A percentile compares a stretch with the other conserved stretches of the same genome.
Evolutionary conservation across 1,140 invertebrate species (phyloP).

Genomic region (Penaeus japonicus): DNA sequence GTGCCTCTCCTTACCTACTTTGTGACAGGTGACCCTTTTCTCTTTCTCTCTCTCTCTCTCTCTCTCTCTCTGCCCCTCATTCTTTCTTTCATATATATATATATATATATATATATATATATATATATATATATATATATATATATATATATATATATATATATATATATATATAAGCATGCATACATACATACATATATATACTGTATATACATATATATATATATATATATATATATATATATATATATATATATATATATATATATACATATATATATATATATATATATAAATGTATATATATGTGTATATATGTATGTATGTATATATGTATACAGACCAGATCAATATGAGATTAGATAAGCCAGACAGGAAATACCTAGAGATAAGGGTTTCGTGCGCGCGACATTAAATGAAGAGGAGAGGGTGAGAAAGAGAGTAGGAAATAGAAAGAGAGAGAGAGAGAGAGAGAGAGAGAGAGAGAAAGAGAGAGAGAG

Average conservation of each 20-base stretch:
- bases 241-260: not conserved
- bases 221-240: not conserved
- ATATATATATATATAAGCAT: not conserved
- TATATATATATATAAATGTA: not conserved
- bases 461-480: too few relatives aligned
- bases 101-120: not conserved
- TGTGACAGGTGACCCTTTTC: too few relatives aligned
- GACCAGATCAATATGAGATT: not conserved
- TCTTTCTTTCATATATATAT: not conserved
- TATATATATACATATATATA: not conserved
- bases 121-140: not conserved
- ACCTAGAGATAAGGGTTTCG: too few relatives aligned
- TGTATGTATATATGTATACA: not conserved
- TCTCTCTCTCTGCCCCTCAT: not conserved
- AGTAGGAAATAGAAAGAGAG: too few relatives aligned
- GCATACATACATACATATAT: not conserved
- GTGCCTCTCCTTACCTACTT: too few relatives aligned
- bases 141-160: slow-evolving; percentile 1
- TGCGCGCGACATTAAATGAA: too few relatives aligned
- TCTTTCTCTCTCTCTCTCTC: not conserved
- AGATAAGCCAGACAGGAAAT: too few relatives aligned
- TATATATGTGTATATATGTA: not conserved
- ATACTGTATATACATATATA: not conserved
- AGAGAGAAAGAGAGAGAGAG: too few relatives aligned
- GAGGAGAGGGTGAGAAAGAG: too few relatives aligned